phyloP scores from a whole-genome alignment of 2,797 vertebrate genomes.

The Muraenolepis orangiensis region DNA sequence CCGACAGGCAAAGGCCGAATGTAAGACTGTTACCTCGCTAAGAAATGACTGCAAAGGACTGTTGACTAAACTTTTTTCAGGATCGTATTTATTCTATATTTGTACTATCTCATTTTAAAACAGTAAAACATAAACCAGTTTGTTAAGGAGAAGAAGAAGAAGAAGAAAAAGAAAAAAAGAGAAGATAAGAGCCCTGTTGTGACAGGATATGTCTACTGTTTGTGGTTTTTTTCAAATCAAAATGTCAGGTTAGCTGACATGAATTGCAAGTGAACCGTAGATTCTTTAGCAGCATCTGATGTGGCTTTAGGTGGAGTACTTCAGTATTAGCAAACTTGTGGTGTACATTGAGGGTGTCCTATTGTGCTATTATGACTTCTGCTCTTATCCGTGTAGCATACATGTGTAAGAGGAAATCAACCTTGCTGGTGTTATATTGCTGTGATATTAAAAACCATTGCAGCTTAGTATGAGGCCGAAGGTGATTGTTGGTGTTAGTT shows the following conservation, averaged over 20 bases:
- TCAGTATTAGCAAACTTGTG: conserved; percentile 53
- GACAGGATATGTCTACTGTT: conserved; percentile 49
- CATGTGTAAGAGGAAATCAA: conserved; percentile 56
- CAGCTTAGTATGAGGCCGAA: conserved; percentile 62
- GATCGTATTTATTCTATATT: conserved; percentile 67
- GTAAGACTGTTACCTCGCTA: conserved; percentile 72
- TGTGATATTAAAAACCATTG: conserved; percentile 51
- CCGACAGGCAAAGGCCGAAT: conserved; percentile 56
- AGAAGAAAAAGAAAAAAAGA: conserved; percentile 8
- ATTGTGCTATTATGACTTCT: conserved; percentile 55
- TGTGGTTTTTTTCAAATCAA: conserved; percentile 37
- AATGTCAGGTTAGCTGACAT: conserved; percentile 40
- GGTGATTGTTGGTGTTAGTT: conserved; percentile 54
- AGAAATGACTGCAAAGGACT: conserved; percentile 66
- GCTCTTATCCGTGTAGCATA: conserved; percentile 59
- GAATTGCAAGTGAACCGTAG: conserved; percentile 30
- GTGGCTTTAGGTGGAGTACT: conserved; percentile 55
- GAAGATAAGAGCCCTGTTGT: conserved; percentile 27
- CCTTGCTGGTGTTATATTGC: conserved; percentile 47
- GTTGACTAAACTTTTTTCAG: conserved; percentile 60
- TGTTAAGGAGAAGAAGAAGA: conserved; percentile 20
- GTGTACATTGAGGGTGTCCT: conserved; percentile 57
- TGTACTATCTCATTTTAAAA: conserved; percentile 67
- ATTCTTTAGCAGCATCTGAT: conserved; percentile 52
- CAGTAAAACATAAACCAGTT: conserved; percentile 34